phyloP scores from a whole-genome alignment of 2,113 vertebrate species.

The Catharus fuscescens region DNA sequence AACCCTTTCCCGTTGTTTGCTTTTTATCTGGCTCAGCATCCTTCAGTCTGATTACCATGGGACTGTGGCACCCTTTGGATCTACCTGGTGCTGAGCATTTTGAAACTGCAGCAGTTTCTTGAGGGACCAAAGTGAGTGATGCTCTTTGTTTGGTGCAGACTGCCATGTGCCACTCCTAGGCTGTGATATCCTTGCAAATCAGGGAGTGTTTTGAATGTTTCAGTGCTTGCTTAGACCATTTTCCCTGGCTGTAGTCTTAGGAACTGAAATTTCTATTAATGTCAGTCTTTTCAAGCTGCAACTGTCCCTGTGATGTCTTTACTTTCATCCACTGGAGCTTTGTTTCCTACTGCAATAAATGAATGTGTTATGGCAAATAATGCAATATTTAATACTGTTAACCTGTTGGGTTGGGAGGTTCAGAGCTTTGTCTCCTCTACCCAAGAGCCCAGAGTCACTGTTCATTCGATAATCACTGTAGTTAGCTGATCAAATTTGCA shows the following conservation, averaged over 20 bases:
- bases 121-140: background rate
- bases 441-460: background rate
- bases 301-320: background rate
- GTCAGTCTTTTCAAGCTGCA: background rate
- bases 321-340: background rate
- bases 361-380: background rate
- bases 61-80: background rate
- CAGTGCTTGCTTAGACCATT: background rate
- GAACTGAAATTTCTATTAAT: background rate
- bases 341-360: background rate
- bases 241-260: background rate
- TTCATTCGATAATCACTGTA: background rate
- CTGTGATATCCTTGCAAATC: background rate
- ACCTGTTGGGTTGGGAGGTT: background rate
- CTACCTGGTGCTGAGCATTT: background rate
- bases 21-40: background rate
- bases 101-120: background rate
- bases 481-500: background rate
- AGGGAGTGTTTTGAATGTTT: background rate
- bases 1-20: background rate
- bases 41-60: background rate
- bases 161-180: background rate
- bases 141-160: background rate
- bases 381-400: background rate
- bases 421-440: background rate